Conservation (phyloP, 2,797 vertebrate species). For the Yasuhikotakia modesta region DNA sequence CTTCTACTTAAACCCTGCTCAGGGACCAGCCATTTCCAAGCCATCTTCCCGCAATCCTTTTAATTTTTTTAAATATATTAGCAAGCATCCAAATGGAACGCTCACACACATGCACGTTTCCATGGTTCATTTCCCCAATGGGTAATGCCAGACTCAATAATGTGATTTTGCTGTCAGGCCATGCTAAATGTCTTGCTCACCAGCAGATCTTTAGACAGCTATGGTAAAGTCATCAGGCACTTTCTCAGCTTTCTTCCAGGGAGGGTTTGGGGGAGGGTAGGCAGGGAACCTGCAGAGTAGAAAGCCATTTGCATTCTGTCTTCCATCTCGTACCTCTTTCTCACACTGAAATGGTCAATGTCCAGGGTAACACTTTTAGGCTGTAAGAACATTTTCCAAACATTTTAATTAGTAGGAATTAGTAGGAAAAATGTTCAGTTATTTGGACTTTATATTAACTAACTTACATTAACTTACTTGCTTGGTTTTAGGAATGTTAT, state of each 20-base stretch:
- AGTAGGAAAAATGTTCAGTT: too few species aligned
- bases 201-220: conserved; percentile 35
- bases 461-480: too few species aligned
- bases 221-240: conserved; percentile 60
- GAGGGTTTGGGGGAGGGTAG: conserved; percentile 44
- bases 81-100: conserved; percentile 25
- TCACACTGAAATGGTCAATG: conserved; percentile 7
- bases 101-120: conserved; percentile 32
- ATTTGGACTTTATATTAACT: too few species aligned
- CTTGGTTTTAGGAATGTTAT: too few species aligned
- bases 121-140: conserved; percentile 40
- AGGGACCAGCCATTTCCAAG: conserved; percentile 8
- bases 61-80: conserved; percentile 18
- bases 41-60: conserved; percentile 22
- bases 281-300: conserved; percentile 37
- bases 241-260: conserved; percentile 44
- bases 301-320: conserved; percentile 53
- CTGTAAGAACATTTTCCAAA: too few species aligned
- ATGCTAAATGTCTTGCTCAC: conserved; percentile 43
- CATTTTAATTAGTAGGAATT: too few species aligned
- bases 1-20: conserved; percentile 20
- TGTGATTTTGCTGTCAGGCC: conserved; percentile 45
- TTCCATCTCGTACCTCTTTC: conserved; percentile 38
- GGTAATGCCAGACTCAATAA: conserved; percentile 41
- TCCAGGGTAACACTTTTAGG: too few species aligned